These are phyloP conservation scores for Tetragonisca angustula DNA, from an alignment of 2,888 invertebrate genomes.

Conservation along the genomic window DNA sequence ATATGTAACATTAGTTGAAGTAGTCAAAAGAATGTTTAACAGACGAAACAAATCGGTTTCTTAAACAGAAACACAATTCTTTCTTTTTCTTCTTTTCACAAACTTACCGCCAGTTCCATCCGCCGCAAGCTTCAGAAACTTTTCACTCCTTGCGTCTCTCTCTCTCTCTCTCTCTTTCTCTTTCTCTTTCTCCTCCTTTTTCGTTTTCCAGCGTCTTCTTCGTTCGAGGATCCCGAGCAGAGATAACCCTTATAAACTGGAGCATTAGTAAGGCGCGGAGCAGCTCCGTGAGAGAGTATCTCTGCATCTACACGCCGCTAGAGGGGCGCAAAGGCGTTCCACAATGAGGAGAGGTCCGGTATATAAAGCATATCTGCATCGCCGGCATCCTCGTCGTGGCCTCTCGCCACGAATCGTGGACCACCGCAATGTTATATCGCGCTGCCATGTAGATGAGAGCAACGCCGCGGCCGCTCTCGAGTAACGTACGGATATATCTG, in stretches of 20 bases:
- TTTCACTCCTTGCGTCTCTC: too few species aligned
- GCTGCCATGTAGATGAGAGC: slow-evolving; percentile 70
- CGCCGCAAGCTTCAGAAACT: background rate
- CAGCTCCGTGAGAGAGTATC: slow-evolving; percentile 74
- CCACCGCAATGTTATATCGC: slow-evolving; percentile 68
- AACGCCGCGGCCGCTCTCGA: slow-evolving; percentile 54
- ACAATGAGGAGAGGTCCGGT: slow-evolving; percentile 77
- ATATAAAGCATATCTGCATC: slow-evolving; percentile 82
- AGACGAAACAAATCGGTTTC: too few species aligned
- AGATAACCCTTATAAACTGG: slow-evolving; percentile 83
- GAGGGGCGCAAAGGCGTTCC: slow-evolving; percentile 77
- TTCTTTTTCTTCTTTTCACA: background rate
- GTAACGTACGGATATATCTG: slow-evolving; percentile 73
- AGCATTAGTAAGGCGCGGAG: slow-evolving; percentile 82
- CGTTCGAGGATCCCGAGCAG: slow-evolving; percentile 68
- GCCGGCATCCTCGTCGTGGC: slow-evolving; percentile 63
- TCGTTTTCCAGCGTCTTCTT: slow-evolving; percentile 21
- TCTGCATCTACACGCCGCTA: slow-evolving; percentile 77
- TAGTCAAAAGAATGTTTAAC: too few species aligned
- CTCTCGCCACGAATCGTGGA: slow-evolving; percentile 52
- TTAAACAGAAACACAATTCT: background rate
- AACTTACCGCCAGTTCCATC: background rate
- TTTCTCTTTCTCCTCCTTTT: background rate
- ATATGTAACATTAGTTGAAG: too few species aligned
- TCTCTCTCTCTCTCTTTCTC: background rate